Conservation (phyloP, 2,797 vertebrate genomes). For the Simalia tracyae region DNA sequence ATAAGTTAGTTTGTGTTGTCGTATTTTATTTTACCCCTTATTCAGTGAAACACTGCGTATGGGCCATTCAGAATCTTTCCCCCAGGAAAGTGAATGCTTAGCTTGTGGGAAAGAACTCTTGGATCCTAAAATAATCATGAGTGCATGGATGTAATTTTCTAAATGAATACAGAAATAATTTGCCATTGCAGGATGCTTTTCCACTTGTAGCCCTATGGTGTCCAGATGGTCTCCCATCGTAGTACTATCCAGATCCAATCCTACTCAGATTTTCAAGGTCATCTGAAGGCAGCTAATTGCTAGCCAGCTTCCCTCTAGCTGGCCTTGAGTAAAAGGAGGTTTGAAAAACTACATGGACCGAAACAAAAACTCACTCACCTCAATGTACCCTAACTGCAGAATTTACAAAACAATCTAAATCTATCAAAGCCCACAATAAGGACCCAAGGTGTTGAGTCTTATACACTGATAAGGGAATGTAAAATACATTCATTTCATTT, state of each 20-base stretch:
- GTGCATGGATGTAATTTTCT: background rate
- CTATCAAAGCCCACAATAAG: background rate
- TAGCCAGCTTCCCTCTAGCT: background rate
- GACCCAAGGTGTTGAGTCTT: background rate
- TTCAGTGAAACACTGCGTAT: background rate
- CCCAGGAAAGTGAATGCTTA: background rate
- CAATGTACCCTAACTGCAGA: background rate
- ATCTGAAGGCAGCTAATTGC: background rate
- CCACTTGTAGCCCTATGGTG: background rate
- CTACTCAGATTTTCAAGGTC: background rate
- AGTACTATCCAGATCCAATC: background rate
- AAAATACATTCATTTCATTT: background rate
- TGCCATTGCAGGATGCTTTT: background rate
- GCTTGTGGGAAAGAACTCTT: background rate
- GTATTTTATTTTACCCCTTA: background rate
- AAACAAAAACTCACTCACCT: background rate
- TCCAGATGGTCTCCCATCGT: background rate
- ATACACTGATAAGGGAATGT: background rate
- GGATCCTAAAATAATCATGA: background rate
- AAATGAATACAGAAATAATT: background rate
- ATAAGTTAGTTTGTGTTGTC: background rate
- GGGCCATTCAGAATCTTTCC: background rate
- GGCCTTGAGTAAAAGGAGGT: background rate
- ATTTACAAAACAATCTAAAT: background rate
- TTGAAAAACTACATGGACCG: background rate